These are phyloP conservation scores for Austrolebias charrua DNA, from an alignment of 2,797 vertebrate genomes.

Conservation along the genomic window DNA sequence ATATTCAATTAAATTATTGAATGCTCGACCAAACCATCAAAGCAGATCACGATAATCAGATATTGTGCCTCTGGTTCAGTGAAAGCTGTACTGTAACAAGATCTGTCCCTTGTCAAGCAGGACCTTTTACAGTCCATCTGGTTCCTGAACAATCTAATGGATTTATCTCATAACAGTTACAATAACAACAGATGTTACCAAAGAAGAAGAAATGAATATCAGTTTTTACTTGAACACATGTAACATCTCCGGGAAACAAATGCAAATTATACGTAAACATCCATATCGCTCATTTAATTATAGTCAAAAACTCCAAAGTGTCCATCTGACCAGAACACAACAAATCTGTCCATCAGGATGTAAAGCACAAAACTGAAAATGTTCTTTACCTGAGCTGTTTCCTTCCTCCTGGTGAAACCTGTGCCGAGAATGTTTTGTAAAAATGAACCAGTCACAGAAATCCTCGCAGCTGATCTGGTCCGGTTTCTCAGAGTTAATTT, in stretches of 20 bases:
- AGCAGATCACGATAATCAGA: too few species aligned
- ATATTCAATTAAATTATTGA: too few species aligned
- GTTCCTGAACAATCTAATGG: conserved; percentile 50
- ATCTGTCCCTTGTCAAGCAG: too few species aligned
- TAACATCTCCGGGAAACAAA: background rate
- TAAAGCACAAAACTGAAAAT: background rate
- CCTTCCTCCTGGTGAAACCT: conserved; percentile 6
- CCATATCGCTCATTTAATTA: too few species aligned
- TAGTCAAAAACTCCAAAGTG: too few species aligned
- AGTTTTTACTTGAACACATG: conserved; percentile 2
- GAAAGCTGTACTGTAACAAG: too few species aligned
- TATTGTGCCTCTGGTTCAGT: too few species aligned
- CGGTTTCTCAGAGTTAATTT: conserved; percentile 58
- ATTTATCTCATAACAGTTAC: conserved; percentile 60
- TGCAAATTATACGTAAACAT: background rate
- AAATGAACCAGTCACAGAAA: conserved; percentile 22
- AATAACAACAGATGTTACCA: conserved; percentile 61
- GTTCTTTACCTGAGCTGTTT: conserved; percentile 16
- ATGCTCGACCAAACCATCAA: too few species aligned
- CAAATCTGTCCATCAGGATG: too few species aligned
- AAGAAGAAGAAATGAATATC: conserved; percentile 22
- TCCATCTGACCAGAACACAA: too few species aligned
- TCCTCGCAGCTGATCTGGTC: conserved; percentile 50
- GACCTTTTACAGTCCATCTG: too few species aligned
- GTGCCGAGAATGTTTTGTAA: conserved; percentile 27